Evolutionary conservation across 2,888 invertebrate genomes (phyloP).

Genomic region (Molorchus minor): DNA sequence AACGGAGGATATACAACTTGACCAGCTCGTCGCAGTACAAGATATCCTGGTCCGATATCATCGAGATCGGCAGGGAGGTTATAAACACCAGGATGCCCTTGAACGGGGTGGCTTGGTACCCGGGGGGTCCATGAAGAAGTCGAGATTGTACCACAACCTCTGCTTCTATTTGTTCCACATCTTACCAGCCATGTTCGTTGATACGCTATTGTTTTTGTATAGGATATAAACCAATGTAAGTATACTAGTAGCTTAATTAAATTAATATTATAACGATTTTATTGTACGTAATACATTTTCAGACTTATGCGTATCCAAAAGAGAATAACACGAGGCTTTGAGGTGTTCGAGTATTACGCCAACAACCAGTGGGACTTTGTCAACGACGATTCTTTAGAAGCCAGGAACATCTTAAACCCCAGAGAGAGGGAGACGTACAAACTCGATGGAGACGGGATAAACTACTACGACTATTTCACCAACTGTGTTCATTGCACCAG

Average conservation of each 20-base stretch:
- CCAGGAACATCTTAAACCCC: constrained; percentile 71
- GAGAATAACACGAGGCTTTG: constrained; percentile 85
- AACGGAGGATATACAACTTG: constrained; percentile 73
- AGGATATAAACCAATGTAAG: constrained; percentile 90
- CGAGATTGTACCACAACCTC: constrained; percentile 79
- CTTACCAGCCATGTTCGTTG: constrained; percentile 88
- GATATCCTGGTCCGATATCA: constrained; percentile 89
- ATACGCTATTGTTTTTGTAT: constrained; percentile 78
- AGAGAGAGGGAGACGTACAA: constrained; percentile 74
- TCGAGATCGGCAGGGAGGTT: constrained; percentile 80
- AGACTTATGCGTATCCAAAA: constrained; percentile 85
- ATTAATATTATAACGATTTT: no score
- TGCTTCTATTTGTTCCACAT: constrained; percentile 89
- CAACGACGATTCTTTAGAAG: constrained; percentile 70
- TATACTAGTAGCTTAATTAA: constrained; percentile 42
- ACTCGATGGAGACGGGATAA: constrained; percentile 75
- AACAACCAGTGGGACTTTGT: constrained; percentile 92
- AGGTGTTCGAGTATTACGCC: constrained; percentile 91
- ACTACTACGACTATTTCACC: constrained; percentile 83
- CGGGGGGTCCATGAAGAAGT: constrained; percentile 87
- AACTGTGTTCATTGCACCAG: constrained; percentile 84
- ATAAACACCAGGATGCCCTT: constrained; percentile 82
- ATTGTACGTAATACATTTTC: no score
- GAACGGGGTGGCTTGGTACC: constrained; percentile 88
- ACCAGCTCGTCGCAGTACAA: constrained; percentile 84